phyloP scores from a whole-genome alignment of 1,140 invertebrate species.

The Planococcus citri region DNA sequence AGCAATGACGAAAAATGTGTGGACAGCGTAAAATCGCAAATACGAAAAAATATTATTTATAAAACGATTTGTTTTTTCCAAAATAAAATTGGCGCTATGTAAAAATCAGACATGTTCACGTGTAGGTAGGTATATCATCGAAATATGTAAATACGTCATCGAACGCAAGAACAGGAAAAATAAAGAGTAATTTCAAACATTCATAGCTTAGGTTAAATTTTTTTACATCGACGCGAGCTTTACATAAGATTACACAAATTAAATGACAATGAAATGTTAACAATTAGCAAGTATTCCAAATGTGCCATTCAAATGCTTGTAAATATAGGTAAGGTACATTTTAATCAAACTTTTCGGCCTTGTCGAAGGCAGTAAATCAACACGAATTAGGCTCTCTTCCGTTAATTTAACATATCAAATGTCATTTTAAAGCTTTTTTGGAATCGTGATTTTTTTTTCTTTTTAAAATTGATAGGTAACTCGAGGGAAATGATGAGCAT shows the following conservation, averaged over 20 bases:
- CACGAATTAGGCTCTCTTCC: too few species aligned
- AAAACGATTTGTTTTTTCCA: too few species aligned
- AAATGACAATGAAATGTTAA: too few species aligned
- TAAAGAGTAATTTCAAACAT: background rate
- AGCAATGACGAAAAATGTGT: slow-evolving; percentile 13
- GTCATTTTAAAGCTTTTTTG: too few species aligned
- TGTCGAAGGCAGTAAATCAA: background rate
- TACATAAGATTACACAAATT: background rate
- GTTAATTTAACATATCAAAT: too few species aligned
- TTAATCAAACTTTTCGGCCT: background rate
- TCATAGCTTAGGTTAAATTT: background rate
- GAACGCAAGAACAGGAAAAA: background rate
- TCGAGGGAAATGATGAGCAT: too few species aligned
- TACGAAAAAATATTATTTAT: background rate
- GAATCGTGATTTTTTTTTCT: too few species aligned
- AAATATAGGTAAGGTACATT: too few species aligned
- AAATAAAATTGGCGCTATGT: too few species aligned
- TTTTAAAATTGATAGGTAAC: too few species aligned
- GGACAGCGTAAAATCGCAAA: background rate
- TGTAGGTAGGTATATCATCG: too few species aligned
- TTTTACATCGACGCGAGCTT: background rate
- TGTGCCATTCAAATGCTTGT: background rate
- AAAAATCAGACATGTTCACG: too few species aligned
- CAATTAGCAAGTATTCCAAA: background rate
- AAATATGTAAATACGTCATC: background rate